Base-by-base conservation (phyloP, 2,888 invertebrate genomes). In the Monopis laevigella region DNA sequence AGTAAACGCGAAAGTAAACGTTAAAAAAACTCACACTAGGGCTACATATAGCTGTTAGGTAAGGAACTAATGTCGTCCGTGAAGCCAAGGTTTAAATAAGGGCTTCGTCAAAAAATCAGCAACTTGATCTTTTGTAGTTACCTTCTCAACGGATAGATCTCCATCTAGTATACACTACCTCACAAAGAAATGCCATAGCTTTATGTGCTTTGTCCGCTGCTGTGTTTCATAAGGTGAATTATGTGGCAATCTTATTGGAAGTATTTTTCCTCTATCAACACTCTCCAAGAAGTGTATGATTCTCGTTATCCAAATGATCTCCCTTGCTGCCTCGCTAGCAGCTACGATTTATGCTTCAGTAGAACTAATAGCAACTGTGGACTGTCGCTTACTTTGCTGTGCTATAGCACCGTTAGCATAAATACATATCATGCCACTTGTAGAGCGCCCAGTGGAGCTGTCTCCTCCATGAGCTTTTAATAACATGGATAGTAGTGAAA, bases 341-440 rank as follows among this genome's bases (percentile, higher is more conserved):
- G 36, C 36, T 10, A 36, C 36, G 3, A 36, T n/a, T 19, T 36
- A 17, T 13, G 36, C 36, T 19, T 36, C 36, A 11, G 36, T 36
- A 14, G 36, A 13, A 3, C 13, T 24, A 24, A 28, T 28, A n/a
- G 28, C 28, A 11, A 28, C 28, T 8, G 28, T 8, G 6, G 28
- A 28, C 18, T 39, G 39, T 26, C 39, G 3, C 14, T 26, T 14
- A 14, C 39, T 39, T 13, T 7, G 3, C 39, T 26, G 26, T 5
- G 39, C n/a, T 12, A 39, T 26, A 2, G 26, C 24, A 17, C 39
- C 39, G 3, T 16, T 16, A 8, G 39, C 24, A 14, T 39, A 26
- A 3, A 12, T 3, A 7, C 24, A 21, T 26, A 39, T 3, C 2
- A 39, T 18, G 3, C 39, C 39, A 8, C 17, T 24, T 3, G 39